Evolutionary conservation across 2,888 invertebrate genomes (phyloP), one percentile per base, ranked within the genome.

Genomic region (Dimorphilus gyrociliatus): DNA sequence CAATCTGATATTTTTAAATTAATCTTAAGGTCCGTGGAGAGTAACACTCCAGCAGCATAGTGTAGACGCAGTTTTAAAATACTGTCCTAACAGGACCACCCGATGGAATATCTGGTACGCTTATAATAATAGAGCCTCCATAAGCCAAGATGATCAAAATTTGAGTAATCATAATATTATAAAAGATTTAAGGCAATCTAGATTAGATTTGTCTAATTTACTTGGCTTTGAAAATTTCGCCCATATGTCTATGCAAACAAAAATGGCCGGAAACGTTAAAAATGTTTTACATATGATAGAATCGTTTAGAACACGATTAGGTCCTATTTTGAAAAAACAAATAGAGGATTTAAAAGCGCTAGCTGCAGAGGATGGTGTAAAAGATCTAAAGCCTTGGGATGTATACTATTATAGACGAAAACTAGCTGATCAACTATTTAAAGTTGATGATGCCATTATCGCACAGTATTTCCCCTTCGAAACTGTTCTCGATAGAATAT

Each of bases 181-280:
- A 33, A 81, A 85, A 55, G 75, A 77, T 50, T 78, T 90, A 30
- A 69, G 86, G 21, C 64, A 56, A 26, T 53, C 72, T 23, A 71
- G 66, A 64, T 65, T 42, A 25, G 73, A 76, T 23, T 74, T 80
- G 49, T 85, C 86, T 0, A 67, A 73, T 40, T 47, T 75, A 10
- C 63, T 88, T 7, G 86, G 88, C 0, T 90, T 73, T 55, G 69
- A 76, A 38, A 73, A 71, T 31, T 88, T 68, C 60, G 76, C 74
- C 0, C 76, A 84, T 23, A 75, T 88, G 76, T 81, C 81, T 21
- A 81, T 90, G 81, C 76, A 80, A 64, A 85, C 84, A 0, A 88
- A 86, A 69, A 77, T 90, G 84, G 82, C 85, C 5, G 79, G 76
- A 6, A 75, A 68, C 40, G 63, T 81, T 10, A 73, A 78, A 30